Percentiles rank a stretch among this genome's conserved stretches.
These are phyloP conservation scores for Turnix velox DNA, from an alignment of 2,113 vertebrate species.

Conservation along the genomic window DNA sequence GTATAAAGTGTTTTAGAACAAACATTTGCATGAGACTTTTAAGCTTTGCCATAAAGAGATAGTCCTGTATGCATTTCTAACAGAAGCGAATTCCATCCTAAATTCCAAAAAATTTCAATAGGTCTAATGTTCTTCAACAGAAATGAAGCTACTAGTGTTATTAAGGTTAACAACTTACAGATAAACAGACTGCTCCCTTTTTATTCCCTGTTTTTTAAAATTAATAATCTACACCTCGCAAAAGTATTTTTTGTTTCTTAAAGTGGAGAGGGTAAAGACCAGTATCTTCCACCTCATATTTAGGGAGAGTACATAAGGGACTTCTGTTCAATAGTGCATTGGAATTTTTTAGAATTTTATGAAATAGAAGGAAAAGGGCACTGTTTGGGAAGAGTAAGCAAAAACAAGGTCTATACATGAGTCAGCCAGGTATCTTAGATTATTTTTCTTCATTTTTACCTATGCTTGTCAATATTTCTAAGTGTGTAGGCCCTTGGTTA, in stretches of 20 bases:
- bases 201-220: not conserved
- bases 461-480: not conserved
- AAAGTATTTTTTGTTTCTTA: not conserved
- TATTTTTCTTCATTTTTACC: not conserved
- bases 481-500: not conserved
- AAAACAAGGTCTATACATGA: not conserved
- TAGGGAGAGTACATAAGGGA: not conserved
- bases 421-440: not conserved
- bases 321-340: not conserved
- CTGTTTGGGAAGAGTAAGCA: not conserved
- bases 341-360: not conserved
- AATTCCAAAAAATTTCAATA: not conserved
- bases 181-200: not conserved
- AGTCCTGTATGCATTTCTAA: not conserved
- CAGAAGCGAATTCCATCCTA: not conserved
- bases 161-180: not conserved
- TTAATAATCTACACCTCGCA: not conserved
- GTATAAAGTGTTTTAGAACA: not conserved
- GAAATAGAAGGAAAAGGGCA: not conserved
- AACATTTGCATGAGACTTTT: conserved; percentile 19
- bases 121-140: not conserved
- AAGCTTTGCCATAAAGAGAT: conserved; percentile 35
- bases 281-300: not conserved
- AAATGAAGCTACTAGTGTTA: not conserved
- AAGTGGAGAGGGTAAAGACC: not conserved